Evolutionary conservation across 2,797 vertebrate genomes (phyloP).

Genomic region (Melanogrammus aeglefinus): DNA sequence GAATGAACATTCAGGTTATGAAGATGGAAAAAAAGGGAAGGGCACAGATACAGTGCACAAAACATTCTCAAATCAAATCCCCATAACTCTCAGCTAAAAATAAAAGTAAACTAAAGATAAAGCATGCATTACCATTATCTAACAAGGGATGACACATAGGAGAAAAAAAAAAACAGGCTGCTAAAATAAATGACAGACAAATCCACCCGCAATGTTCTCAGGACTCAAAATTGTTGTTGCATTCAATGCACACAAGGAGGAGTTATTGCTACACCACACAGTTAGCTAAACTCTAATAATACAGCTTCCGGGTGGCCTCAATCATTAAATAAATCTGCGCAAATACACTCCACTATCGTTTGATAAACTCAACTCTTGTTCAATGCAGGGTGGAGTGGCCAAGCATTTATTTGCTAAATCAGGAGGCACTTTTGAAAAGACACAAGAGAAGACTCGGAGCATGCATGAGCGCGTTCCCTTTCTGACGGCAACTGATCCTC

Average conservation of each 20-base stretch:
- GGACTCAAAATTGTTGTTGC: conserved; percentile 45
- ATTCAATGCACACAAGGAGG: conserved; percentile 45
- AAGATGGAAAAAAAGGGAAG: conserved; percentile 20
- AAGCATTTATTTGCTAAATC: conserved; percentile 54
- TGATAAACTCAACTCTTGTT: conserved; percentile 57
- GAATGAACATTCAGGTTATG: not conserved
- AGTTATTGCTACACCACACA: conserved; percentile 78
- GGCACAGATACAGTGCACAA: conserved; percentile 45
- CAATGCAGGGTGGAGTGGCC: conserved; percentile 67
- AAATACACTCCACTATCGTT: conserved; percentile 44
- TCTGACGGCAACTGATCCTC: conserved; percentile 42
- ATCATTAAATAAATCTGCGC: conserved; percentile 47
- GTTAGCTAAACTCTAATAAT: conserved; percentile 56
- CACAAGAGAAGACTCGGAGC: conserved; percentile 45
- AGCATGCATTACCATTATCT: conserved; percentile 85
- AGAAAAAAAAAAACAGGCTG: conserved; percentile 40
- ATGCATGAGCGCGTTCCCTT: conserved; percentile 61
- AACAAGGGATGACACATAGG: conserved; percentile 70
- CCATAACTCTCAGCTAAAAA: conserved; percentile 65
- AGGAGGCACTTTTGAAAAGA: conserved; percentile 81
- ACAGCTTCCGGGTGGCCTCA: conserved; percentile 57
- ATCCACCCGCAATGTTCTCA: conserved; percentile 39
- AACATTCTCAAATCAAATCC: conserved; percentile 62
- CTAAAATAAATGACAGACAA: conserved; percentile 50
- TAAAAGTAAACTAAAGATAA: conserved; percentile 68